Base-by-base conservation (phyloP, 2,888 invertebrate genomes). In the Phorcus lineatus region DNA sequence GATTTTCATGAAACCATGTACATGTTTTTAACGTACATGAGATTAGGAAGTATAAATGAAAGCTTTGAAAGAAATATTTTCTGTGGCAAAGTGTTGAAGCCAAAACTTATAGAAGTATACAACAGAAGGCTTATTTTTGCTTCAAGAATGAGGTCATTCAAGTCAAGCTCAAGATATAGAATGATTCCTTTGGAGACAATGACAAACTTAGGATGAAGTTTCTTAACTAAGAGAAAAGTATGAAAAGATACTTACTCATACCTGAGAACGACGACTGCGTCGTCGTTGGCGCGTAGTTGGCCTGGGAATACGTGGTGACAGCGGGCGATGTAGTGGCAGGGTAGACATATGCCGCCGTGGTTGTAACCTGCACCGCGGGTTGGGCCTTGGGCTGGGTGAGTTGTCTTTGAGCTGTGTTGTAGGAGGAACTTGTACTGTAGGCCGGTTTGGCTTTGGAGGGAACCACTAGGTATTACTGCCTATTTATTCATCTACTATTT, bases 281-380 rank as follows among this genome's bases (percentile, higher is more conserved):
- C 17, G 90, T 88, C 22, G 90, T 90, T 36, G 91, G 85, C n/a
- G 88, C 82, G 31, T 84, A 85, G 81, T 81, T 82, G 22, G 82
- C 79, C 47, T 79, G 78, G 53, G 80, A 54, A 19, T 90, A 88
- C 7, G 89, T 88, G 6, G 90, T 88, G n/a, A 88, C 87, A 19
- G 86, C 79, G 66, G 90, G 88, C 28, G 88, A 86, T 9, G 90
- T 86, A 11, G 89, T 86, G 9, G 86, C 88, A 2, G 90, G 86
- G 82, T 91, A 91, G 53, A 91, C 90, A 82, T 91, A 91, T 62
- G 88, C 91, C 3, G 89, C 86, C 6, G 89, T 88, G 47, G 91
- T 86, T 0, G 91, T 88, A 54, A 88, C 90, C 79, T 90, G 90
- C 2, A 90, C 87, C 11, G 89, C 85, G 40, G 89, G 86, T 16